phyloP scores from a whole-genome alignment of 2,113 vertebrate genomes.

The Columbina picui region DNA sequence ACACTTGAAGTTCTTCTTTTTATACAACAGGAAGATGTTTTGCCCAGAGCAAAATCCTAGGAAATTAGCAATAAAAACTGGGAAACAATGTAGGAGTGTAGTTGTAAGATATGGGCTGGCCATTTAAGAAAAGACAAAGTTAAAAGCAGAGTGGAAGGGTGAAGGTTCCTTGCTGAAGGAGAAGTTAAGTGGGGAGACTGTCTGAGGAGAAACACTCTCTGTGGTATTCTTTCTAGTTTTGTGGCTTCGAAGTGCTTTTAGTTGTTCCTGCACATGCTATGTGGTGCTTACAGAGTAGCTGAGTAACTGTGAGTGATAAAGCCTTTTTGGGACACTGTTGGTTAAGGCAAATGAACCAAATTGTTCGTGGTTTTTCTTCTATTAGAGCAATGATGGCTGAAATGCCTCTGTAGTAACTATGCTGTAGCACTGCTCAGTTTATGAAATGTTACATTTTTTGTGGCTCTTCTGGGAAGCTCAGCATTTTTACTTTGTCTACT shows the following conservation, averaged over 20 bases:
- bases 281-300: background rate
- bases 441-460: background rate
- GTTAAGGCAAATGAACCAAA: background rate
- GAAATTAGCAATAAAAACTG: background rate
- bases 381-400: background rate
- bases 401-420: background rate
- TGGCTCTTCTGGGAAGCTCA: background rate
- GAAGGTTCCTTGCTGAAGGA: background rate
- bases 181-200: background rate
- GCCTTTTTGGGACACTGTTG: fast-evolving
- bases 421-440: background rate
- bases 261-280: background rate
- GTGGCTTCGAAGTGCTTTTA: background rate
- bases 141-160: background rate
- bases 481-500: background rate
- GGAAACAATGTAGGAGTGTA: background rate
- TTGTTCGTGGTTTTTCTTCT: background rate
- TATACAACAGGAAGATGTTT: background rate
- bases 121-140: background rate
- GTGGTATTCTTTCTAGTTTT: background rate
- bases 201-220: background rate
- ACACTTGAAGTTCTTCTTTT: background rate
- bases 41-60: background rate
- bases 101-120: background rate
- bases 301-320: background rate